phyloP scores from a whole-genome alignment of 2,797 vertebrate species.

The Dendrocincla fuliginosa region DNA sequence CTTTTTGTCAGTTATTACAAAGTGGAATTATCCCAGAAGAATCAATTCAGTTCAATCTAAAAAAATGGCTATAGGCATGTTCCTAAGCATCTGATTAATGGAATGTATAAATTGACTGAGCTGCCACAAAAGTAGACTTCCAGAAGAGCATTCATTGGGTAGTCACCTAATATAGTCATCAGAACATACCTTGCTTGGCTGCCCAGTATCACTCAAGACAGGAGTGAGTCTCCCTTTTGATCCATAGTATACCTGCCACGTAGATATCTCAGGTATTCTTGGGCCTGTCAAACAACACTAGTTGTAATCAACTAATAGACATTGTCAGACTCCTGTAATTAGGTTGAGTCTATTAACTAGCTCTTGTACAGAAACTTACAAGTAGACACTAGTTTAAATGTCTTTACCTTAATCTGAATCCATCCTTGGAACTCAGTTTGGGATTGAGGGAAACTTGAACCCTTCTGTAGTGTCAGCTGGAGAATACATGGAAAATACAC shows the following conservation, averaged over 20 bases:
- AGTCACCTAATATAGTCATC: not conserved
- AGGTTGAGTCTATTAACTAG: not conserved
- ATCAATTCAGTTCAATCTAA: not conserved
- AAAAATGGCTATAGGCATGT: not conserved
- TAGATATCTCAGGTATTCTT: not conserved
- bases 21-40: not conserved
- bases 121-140: not conserved
- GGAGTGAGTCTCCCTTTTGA: not conserved
- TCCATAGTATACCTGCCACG: fast-evolving
- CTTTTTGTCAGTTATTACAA: not conserved
- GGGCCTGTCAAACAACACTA: not conserved
- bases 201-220: not conserved
- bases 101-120: not conserved
- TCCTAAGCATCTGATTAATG: not conserved
- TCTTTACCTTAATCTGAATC: not conserved
- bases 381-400: not conserved
- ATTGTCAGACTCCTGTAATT: not conserved
- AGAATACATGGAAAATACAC: fast-evolving
- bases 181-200: not conserved
- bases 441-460: not conserved
- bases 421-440: not conserved
- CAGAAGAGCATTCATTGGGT: not conserved
- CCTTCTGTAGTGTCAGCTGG: not conserved
- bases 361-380: not conserved
- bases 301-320: not conserved